A percentile compares a stretch with the other conserved stretches of the same genome.
Conservation (phyloP, 2,113 vertebrate species). For the Megaceryle torquata region DNA sequence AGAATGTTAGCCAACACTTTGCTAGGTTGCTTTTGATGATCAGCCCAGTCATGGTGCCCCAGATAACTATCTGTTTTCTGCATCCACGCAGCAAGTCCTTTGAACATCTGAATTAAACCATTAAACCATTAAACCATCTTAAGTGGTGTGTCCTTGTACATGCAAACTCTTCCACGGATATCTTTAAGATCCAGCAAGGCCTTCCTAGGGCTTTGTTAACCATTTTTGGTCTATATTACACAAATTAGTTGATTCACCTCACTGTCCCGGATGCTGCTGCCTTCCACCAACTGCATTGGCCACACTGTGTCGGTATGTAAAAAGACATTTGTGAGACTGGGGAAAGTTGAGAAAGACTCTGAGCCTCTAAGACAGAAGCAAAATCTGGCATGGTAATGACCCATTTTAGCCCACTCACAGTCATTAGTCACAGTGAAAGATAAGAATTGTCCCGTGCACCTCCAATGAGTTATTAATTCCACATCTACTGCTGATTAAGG, state of each 20-base stretch:
- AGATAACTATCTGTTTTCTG: neutral
- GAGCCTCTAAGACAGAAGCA: neutral
- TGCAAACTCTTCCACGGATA: neutral
- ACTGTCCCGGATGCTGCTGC: neutral
- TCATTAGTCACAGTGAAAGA: neutral
- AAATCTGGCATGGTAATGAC: neutral
- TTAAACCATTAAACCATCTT: neutral
- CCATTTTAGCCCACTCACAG: neutral
- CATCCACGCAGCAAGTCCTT: neutral
- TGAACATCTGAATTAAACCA: neutral
- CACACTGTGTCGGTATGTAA: neutral
- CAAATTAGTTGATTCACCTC: neutral
- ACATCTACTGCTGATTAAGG: neutral
- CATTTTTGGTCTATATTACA: neutral
- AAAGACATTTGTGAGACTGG: neutral
- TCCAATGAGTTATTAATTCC: neutral
- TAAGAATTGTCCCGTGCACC: neutral
- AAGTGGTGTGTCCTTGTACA: neutral
- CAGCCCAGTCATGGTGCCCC: neutral
- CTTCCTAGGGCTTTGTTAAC: neutral
- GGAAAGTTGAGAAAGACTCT: neutral
- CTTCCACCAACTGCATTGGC: neutral
- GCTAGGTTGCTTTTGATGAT: neutral
- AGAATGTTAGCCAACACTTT: neutral
- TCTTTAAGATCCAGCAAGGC: neutral